These are phyloP conservation scores for Motacilla tschutschensis DNA, from an alignment of 2,113 vertebrate genomes.

Conservation along the genomic window DNA sequence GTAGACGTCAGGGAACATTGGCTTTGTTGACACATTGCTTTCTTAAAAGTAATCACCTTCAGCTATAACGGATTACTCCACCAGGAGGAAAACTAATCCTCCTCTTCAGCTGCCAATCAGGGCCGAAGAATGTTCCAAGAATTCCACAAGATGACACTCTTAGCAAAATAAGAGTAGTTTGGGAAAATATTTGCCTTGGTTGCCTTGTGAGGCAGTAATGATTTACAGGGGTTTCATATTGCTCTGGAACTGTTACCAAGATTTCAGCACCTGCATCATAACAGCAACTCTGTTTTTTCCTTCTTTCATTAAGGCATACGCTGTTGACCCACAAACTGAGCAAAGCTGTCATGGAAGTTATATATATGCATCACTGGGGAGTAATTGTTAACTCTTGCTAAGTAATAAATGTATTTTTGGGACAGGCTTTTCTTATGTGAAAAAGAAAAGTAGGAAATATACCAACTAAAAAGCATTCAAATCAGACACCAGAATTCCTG, in stretches of 20 bases:
- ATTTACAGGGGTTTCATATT: not conserved
- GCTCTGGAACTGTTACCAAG: not conserved
- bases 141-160: slow-evolving; percentile 61
- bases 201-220: not conserved
- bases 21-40: slow-evolving; percentile 23
- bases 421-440: not conserved
- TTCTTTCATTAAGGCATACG: not conserved
- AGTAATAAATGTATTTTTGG: slow-evolving; percentile 7
- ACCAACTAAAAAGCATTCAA: not conserved
- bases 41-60: slow-evolving; percentile 27
- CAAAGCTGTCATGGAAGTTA: not conserved
- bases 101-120: slow-evolving; percentile 48
- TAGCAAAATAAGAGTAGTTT: slow-evolving; percentile 46
- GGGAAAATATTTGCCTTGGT: not conserved
- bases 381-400: slow-evolving; percentile 15
- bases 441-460: not conserved
- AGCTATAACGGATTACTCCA: slow-evolving; percentile 31
- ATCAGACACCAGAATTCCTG: not conserved
- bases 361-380: slow-evolving; percentile 6
- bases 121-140: slow-evolving; percentile 5
- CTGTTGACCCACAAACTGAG: not conserved
- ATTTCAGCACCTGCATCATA: slow-evolving; percentile 1
- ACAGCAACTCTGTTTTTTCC: not conserved
- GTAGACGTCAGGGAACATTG: not conserved
- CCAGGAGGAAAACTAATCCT: slow-evolving; percentile 51